Base-by-base conservation (phyloP, 2,797 vertebrate species). In the Schizothorax lantsangensis region DNA sequence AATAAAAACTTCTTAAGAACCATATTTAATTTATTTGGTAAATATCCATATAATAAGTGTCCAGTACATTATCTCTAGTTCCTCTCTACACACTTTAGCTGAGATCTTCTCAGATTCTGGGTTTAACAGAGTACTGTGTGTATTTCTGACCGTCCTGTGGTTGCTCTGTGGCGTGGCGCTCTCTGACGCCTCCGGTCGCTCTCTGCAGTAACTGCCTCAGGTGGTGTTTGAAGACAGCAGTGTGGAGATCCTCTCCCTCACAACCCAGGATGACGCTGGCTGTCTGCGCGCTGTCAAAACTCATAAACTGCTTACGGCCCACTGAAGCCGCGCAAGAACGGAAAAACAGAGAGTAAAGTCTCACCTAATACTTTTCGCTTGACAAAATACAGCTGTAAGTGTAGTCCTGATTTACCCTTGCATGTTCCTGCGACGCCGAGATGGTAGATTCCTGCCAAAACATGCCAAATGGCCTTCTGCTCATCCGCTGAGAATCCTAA, bases 181-280 rank as follows among this genome's bases (percentile, higher is more conserved):
- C 95, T 89, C 89, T 92, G 0, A 91, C 84, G 68, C 94, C 92
- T 0, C 95, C 94, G 0, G 96, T 96, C 89, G 96, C 96, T 90
- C 94, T 96, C 30, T 96, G 95, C 83, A 99, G 96, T 88, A 99
- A 95, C 91, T 97, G 96, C 11, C 93, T 92, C 38, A 99, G 96
- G 92, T 99, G 98, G 81, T 99, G 98, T 73, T 99, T 99, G 95
- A 99, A 99, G 85, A 98, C 96, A 0, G 97, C 96, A 0, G 96
- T 96, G 88, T 97, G 95, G 7, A 99, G 94, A 83, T 98, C 98
- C 83, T 99, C 98, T 0, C 94, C 96, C 10, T 97, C 97, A 0
- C 97, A 98, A 79, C 98, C 98, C 89, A 99, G 94, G 59, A 95
- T 95, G 4, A 93, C 92, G 0, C 97, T 96, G 0, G 97, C 97